phyloP scores from a whole-genome alignment of 2,113 vertebrate genomes.

The Laticauda laticaudata region DNA sequence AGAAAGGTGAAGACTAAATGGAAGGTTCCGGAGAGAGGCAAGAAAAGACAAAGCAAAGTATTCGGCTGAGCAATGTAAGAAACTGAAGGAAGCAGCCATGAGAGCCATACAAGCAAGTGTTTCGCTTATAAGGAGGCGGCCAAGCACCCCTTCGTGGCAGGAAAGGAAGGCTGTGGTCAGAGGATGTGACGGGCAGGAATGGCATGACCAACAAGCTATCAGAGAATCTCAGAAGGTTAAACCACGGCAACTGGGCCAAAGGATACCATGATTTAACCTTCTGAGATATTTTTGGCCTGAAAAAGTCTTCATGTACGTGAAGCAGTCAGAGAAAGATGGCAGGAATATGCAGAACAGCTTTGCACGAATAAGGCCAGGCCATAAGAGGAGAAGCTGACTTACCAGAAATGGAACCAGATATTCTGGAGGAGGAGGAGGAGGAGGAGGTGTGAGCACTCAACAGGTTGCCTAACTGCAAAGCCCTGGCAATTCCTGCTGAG shows the following conservation, averaged over 20 bases:
- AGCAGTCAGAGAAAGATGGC: background rate
- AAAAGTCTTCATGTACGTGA: background rate
- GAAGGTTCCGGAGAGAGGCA: background rate
- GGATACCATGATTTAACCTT: background rate
- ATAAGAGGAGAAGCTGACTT: no score
- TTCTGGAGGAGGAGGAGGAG: no score
- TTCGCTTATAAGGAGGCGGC: no score
- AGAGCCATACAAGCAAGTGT: background rate
- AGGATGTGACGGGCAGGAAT: background rate
- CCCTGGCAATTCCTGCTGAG: background rate
- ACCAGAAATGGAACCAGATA: background rate
- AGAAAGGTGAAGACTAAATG: background rate
- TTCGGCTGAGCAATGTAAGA: background rate
- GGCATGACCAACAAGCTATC: background rate
- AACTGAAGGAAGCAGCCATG: background rate
- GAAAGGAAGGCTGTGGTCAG: no score
- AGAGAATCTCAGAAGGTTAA: background rate
- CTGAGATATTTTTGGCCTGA: background rate
- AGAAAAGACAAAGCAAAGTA: background rate
- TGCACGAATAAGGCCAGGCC: background rate
- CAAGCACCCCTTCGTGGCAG: no score
- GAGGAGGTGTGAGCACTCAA: background rate
- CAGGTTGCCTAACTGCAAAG: background rate
- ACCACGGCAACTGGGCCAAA: no score
- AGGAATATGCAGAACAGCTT: background rate